These are phyloP conservation scores for Artibeus lituratus DNA, from an alignment of 2,797 vertebrate genomes.

Conservation along the genomic window DNA sequence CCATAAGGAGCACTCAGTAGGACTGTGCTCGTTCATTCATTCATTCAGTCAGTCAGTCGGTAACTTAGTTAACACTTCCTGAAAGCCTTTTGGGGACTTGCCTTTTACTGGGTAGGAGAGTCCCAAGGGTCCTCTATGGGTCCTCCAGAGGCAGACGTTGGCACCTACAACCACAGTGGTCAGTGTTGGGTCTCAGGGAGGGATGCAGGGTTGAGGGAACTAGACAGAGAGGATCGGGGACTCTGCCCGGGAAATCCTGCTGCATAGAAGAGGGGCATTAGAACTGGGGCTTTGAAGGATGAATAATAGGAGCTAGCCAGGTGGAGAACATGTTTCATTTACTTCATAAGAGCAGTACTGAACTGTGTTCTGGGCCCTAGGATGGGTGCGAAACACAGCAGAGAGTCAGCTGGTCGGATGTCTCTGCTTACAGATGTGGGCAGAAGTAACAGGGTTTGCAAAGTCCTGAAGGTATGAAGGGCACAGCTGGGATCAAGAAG, in stretches of 20 bases:
- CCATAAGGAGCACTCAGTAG: background rate
- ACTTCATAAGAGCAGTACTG: background rate
- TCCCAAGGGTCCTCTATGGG: background rate
- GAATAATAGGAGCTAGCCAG: background rate
- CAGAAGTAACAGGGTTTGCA: background rate
- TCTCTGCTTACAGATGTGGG: background rate
- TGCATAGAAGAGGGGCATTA: background rate
- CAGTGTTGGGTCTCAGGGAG: background rate
- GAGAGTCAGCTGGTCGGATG: background rate
- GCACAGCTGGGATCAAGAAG: background rate
- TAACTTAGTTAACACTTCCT: background rate
- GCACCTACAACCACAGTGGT: background rate
- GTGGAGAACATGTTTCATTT: background rate
- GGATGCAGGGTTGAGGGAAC: background rate
- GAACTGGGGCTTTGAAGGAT: background rate
- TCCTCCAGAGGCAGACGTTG: background rate
- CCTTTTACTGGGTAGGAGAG: background rate
- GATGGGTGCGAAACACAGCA: background rate
- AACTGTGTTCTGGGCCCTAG: background rate
- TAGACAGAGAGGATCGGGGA: fast-evolving
- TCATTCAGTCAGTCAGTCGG: no score
- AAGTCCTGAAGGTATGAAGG: background rate
- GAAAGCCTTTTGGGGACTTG: background rate
- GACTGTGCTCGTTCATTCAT: background rate
- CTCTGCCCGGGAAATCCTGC: background rate